These are phyloP conservation scores for Ligdia adustata DNA, from an alignment of 2,888 invertebrate genomes.

Conservation along the genomic window DNA sequence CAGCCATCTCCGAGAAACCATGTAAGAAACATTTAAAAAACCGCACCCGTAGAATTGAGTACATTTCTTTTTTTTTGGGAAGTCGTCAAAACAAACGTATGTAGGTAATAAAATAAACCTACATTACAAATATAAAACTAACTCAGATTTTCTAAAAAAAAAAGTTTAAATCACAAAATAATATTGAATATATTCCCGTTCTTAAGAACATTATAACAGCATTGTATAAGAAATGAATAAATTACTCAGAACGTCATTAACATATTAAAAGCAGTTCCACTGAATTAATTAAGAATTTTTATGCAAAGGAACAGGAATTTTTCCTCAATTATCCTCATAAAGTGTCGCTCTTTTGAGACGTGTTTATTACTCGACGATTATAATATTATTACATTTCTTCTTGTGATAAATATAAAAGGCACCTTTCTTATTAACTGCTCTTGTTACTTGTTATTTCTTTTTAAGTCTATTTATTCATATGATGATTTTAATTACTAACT, in stretches of 20 bases:
- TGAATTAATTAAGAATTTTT: constrained; percentile 25
- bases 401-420: constrained; percentile 10
- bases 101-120: no score
- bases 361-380: constrained; percentile 20
- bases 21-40: no score
- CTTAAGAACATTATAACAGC: constrained; percentile 3
- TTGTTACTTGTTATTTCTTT: neutral
- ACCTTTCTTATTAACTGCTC: constrained; percentile 5
- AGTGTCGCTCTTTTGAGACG: constrained; percentile 19
- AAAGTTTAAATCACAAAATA: no score
- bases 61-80: no score
- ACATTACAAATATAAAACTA: no score
- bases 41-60: no score
- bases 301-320: constrained; percentile 20
- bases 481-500: no score
- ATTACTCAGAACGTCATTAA: constrained; percentile 12
- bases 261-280: constrained; percentile 17
- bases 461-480: no score
- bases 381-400: constrained; percentile 18
- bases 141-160: no score
- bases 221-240: constrained; percentile 18
- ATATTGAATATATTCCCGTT: neutral
- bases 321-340: constrained; percentile 25
- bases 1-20: no score
- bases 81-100: no score